Evolutionary conservation across 92 coral and sea anemone species (phyloP), one percentile per base, ranked within the genome.

Genomic region (Blastomussa wellsi): DNA sequence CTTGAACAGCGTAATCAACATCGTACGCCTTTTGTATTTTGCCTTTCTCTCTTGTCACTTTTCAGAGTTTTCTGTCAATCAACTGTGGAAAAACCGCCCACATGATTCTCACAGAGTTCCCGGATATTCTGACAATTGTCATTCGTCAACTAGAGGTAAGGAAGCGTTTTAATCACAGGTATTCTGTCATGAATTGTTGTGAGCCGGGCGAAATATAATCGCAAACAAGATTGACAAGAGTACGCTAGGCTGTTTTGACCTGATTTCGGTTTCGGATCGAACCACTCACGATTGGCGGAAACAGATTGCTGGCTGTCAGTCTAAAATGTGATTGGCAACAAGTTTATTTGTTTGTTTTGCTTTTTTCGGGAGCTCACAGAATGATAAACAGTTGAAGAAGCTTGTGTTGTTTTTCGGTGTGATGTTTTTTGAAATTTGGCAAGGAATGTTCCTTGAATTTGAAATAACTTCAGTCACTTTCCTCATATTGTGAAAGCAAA

Each of bases 81-180:
- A 90, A 94, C 86, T 94, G 98, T 31, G 91, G 92, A 29, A 90
- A 91, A 51, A 92, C 93, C 42, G 98, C 98, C 0, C 87, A 89
- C 47, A 93, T 96, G 87, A 90, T 96, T 47, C 55, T 96, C 65
- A 76, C 87, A 13, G 92, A 89, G 74, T 92, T 96, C 41, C 98
- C 98, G 19, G 92, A 91, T 53, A 89, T 94, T 37, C 84, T 96
- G 35, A 91, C 93, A 6, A 67, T 89, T 76, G 98, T 95, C 16
- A 92, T 96, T n/a, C 85, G 87, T 59, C 89, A 90, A 68, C 84
- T 96, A 31, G 98, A 96, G 91, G 98, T 95, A 69, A 88, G 95
- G 36, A 64, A 6, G 7, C 35, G 29, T 57, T 57, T 6, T 10
- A 24, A 57, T 57, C 65, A 57, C 65, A 8, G 65, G 10, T 24